Base-by-base conservation (phyloP, 2,888 invertebrate species). In the Drosophila neonasuta region DNA sequence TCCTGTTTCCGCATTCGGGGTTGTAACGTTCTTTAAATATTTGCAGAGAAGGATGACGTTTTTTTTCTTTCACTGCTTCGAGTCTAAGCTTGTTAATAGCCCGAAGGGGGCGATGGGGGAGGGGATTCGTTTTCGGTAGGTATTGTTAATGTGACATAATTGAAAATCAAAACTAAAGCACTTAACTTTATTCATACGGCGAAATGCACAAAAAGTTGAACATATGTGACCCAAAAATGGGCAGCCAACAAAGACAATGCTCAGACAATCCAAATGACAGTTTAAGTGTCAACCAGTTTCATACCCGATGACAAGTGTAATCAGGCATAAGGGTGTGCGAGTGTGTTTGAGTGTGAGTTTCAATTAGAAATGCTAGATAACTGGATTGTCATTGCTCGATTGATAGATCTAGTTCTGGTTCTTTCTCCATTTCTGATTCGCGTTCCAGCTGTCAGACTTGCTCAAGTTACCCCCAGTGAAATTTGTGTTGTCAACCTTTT, bases 81-180 rank as follows among this genome's bases (percentile, higher is more conserved):
- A 8, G 49, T 66, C 68, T 87, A 83, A 83, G 83, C 86, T 66
- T 58, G 74, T 79, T 79, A 82, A 84, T 64, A 71, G 79, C 72
- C 51, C 50, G 50, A 44, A 44, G 34, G 20, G 34, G 20, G 36
- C 36, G 11, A 30, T 5, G 10, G 42, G 45, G 45, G n/a, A 24
- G 50, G 6, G 41, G 39, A 6, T 24, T 24, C 24, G 6, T 11
- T 20, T 15, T 10, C 36, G 49, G 49, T 34, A 44, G 60, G 39
- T 41, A 57, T 45, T 71, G 84, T 61, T 87, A 88, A 86, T 86
- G 87, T 86, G 86, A 86, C 86, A 86, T 86, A 86, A 88, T 86
- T 88, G 88, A 87, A 86, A 88, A 87, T 79, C 86, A 88, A 88
- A 88, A 88, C 86, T 81, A 78, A 88, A 86, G 87, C 87, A 87